Evolutionary conservation across 1,140 invertebrate genomes (phyloP), one percentile per base, ranked within the genome.

Genomic region (Caenorhabditis inopinata): DNA sequence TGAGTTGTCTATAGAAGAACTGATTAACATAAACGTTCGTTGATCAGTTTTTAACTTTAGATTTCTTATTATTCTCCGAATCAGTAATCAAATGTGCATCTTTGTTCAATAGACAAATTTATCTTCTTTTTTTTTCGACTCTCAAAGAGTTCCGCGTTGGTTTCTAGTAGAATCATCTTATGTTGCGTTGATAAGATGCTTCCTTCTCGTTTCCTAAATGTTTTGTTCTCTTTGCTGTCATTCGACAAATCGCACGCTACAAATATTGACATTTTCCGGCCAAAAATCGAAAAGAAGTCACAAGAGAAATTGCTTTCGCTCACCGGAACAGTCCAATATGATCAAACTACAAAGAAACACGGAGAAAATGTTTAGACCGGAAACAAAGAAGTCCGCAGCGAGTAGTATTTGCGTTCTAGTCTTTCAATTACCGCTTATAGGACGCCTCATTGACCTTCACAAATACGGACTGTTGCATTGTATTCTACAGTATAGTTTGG

Each of bases 231-330:
- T 58, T 32, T 58, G 6, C 27, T 4, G 5, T 25, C 53, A 29
- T 68, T 29, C n/a, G 16, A 68, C 35, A 62, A 62, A 18, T 62
- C 27, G 32, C 58, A 38, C 35, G 5, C 16, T 18, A 38, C 32
- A 68, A 68, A 68, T 68, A 68, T 68, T 68, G 29, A 38, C 32
- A 38, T 68, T 29, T 29, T 68, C 58, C 58, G 38, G 32, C 16
- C 58, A 68, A 68, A 68, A 68, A 68, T 68, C 58, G 38, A 38
- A 68, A 68, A 68, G 58, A 68, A 68, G 58, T 68, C 58, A 68
- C 27, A 68, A 68, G 58, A 68, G 27, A 58, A n/a, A 5, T 58
- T 58, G 16, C n/a, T 25, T 2, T 32, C n/a, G 32, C 32, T 16
- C 58, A 68, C 58, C 32, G 58, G 32, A 68, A 68, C 58, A 68